phyloP scores from a whole-genome alignment of 2,888 invertebrate genomes.

The Seira musarum region DNA sequence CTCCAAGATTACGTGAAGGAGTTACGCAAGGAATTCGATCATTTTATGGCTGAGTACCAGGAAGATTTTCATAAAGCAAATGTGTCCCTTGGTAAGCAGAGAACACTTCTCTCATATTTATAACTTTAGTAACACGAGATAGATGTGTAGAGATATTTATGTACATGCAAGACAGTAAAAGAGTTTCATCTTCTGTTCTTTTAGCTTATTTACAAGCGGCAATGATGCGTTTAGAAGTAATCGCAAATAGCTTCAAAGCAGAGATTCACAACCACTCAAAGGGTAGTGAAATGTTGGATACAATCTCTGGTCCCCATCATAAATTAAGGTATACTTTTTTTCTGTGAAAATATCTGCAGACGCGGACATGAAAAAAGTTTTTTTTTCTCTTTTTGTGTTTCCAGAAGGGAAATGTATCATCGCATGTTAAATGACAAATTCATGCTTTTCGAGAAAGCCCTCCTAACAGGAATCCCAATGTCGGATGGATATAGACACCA shows the following conservation, averaged over 20 bases:
- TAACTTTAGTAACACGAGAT: too few species aligned
- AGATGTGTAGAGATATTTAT: too few species aligned
- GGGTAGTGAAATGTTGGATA: conserved; percentile 55
- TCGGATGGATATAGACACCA: conserved; percentile 68
- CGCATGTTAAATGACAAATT: conserved; percentile 69
- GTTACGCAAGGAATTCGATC: conserved; percentile 68
- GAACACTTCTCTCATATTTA: conserved; percentile 30
- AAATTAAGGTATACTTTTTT: conserved; percentile 49
- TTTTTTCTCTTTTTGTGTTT: conserved; percentile 11
- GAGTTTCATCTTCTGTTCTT: conserved; percentile 32
- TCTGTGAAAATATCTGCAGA: not conserved
- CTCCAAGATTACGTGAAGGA: conserved; percentile 69
- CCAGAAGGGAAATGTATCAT: conserved; percentile 67
- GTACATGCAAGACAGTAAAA: not conserved
- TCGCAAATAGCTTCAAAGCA: conserved; percentile 68
- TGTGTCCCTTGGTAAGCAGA: conserved; percentile 68
- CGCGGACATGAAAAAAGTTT: too few species aligned
- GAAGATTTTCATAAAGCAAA: conserved; percentile 69
- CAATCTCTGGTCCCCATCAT: conserved; percentile 44
- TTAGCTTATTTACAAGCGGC: conserved; percentile 69
- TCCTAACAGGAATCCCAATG: conserved; percentile 60
- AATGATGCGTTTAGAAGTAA: conserved; percentile 69
- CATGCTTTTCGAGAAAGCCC: conserved; percentile 68
- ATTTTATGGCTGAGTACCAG: conserved; percentile 69
- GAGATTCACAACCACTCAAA: conserved; percentile 66